Evolutionary conservation across 2,113 vertebrate species (phyloP), one percentile per base, ranked within the genome.

Genomic region (Oxygymnocypris stewartii): DNA sequence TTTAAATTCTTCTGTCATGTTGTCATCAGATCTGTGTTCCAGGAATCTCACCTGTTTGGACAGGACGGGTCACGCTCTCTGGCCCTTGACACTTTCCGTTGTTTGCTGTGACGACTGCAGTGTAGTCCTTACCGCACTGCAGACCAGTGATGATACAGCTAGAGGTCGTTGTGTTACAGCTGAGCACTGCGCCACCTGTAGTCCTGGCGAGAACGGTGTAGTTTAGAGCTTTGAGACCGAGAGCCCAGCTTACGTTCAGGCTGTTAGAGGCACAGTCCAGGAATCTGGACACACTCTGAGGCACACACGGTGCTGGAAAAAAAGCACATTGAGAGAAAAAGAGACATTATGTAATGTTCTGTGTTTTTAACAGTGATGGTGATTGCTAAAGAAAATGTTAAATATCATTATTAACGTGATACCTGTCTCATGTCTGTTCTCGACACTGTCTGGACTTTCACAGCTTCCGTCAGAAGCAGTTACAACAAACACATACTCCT

Each of bases 231-330:
- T 89, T 54, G 54, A 85, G 31, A 23, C 28, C 89, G 0, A 35
- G 75, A 0, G 42, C 44, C 95, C 95, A 96, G 88, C 86, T 91
- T 79, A 95, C 47, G 20, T 74, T 91, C 73, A 94, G 81, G 0
- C 6, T 51, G 86, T 94, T 93, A 87, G 80, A 90, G 84, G 51
- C 85, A 20, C 95, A 96, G 90, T 93, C 82, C 65, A 94, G 13
- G 44, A 47, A 81, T 44, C 73, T 91, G n/a, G 76, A 0, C 49
- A 94, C 88, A 54, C 69, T 84, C 75, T 90, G 69, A 12, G 94
- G 92, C 1, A 89, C 86, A 89, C 95, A 96, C 3, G 95, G 95
- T 3, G 93, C 95, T 96, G 89, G 28, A 61, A 63, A 11, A n/a
- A 80, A n/a, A 20, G 4, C 3, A 49, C 12, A 13, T 25, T 6